Evolutionary conservation across 2,797 vertebrate species (phyloP).

Genomic region (Macroramphosus scolopax): DNA sequence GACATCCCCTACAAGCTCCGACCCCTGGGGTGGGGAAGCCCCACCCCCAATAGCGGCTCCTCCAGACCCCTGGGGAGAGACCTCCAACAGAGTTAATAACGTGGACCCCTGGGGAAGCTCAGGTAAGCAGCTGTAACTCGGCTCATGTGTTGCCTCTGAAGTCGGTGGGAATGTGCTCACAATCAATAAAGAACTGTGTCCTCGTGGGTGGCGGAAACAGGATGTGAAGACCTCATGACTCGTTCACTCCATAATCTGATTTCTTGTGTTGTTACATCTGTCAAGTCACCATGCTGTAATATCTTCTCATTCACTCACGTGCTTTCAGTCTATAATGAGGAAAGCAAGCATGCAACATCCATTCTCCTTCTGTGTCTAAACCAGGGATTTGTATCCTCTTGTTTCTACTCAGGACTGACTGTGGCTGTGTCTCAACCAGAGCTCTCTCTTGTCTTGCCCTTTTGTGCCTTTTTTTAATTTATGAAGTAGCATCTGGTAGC

Average conservation of each 20-base stretch:
- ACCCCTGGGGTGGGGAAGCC: conserved; percentile 77
- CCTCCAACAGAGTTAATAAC: conserved; percentile 73
- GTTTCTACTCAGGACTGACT: conserved; percentile 68
- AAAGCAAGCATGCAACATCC: conserved; percentile 62
- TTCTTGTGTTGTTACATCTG: conserved; percentile 21
- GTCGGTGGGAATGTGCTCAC: too few species aligned
- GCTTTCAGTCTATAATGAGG: conserved; percentile 54
- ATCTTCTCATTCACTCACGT: conserved; percentile 38
- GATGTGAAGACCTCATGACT: conserved; percentile 23
- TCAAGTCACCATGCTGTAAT: conserved; percentile 34
- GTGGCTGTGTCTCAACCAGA: conserved; percentile 68
- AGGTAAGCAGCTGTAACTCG: conserved; percentile 53
- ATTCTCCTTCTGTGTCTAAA: conserved; percentile 64
- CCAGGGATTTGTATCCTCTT: conserved; percentile 65
- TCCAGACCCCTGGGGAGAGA: conserved; percentile 80
- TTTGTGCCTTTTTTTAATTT: conserved; percentile 30
- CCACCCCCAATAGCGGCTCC: conserved; percentile 71
- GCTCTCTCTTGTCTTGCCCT: conserved; percentile 48
- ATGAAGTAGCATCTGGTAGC: conserved; percentile 34
- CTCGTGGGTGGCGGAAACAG: conserved; percentile 18
- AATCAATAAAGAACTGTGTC: background rate
- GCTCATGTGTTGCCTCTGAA: too few species aligned
- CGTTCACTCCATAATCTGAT: conserved; percentile 25
- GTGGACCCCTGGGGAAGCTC: conserved; percentile 79
- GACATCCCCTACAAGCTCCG: conserved; percentile 74